phyloP scores from a whole-genome alignment of 2,113 vertebrate species.

The Pachycephala philippinensis region DNA sequence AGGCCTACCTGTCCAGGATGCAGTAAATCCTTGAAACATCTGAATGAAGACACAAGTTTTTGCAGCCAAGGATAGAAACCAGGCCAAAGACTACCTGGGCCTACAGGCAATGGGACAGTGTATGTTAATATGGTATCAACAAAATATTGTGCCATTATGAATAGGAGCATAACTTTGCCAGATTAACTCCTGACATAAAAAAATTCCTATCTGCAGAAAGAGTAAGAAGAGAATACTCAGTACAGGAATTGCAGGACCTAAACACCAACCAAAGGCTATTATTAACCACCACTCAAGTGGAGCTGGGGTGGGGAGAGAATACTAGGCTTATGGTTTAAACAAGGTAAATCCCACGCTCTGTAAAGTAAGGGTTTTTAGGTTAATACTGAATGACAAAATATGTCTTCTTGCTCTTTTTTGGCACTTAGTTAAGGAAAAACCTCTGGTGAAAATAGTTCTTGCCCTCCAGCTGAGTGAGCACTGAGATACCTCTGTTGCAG shows the following conservation, averaged over 20 bases:
- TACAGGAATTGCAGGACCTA: background rate
- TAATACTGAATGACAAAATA: background rate
- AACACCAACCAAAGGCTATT: background rate
- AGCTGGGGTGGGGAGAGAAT: background rate
- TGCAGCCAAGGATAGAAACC: background rate
- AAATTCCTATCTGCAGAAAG: background rate
- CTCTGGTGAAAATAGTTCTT: background rate
- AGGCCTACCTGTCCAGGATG: background rate
- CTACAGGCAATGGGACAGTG: background rate
- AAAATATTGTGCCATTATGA: background rate
- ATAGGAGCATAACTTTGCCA: background rate
- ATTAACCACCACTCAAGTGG: background rate
- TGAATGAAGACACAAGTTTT: background rate
- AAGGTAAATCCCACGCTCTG: background rate
- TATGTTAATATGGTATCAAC: background rate
- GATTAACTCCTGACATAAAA: background rate
- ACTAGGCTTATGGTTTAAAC: background rate
- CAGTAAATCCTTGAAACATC: background rate
- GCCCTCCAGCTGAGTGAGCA: background rate
- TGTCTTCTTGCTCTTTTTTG: background rate
- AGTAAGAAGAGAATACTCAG: background rate
- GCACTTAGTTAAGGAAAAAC: background rate
- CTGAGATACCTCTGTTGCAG: background rate
- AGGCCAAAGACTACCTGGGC: background rate
- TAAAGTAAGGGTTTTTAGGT: background rate